These are phyloP conservation scores for Anoplius nigerrimus DNA, from an alignment of 2,888 invertebrate genomes.

Conservation along the genomic window DNA sequence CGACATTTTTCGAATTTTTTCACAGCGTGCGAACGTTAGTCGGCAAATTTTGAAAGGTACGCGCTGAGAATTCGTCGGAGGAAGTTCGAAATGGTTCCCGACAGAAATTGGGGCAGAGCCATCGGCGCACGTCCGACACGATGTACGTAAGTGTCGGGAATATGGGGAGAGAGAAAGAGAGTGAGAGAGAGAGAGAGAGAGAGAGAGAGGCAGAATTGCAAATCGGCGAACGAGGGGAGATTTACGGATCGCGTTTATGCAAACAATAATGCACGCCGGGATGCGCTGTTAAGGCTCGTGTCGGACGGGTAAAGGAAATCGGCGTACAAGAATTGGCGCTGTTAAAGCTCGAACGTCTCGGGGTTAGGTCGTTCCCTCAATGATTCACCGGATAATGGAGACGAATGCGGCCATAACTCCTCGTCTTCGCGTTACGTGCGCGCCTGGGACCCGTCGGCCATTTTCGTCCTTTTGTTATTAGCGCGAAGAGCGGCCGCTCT, in stretches of 20 bases:
- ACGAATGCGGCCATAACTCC: constrained; percentile 71
- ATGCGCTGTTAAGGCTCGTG: constrained; percentile 13
- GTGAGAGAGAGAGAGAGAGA: too few relatives aligned
- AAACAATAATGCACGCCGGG: constrained; percentile 64
- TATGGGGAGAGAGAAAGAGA: too few relatives aligned
- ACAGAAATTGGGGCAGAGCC: background rate
- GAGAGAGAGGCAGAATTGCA: constrained; percentile 42
- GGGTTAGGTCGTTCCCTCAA: constrained; percentile 63
- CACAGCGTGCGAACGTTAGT: background rate
- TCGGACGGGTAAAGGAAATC: constrained; percentile 50
- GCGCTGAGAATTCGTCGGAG: background rate
- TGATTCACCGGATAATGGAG: constrained; percentile 72
- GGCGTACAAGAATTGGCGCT: constrained; percentile 55
- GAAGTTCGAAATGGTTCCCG: background rate
- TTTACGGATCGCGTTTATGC: constrained; percentile 68
- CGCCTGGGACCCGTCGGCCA: too few relatives aligned
- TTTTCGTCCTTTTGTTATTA: too few relatives aligned
- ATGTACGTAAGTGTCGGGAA: constrained; percentile 41
- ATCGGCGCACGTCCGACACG: background rate
- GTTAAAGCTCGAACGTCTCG: constrained; percentile 54
- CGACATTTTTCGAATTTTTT: background rate
- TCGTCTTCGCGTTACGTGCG: constrained; percentile 45
- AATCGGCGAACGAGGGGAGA: constrained; percentile 49
- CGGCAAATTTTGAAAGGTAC: background rate
- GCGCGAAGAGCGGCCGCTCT: too few relatives aligned